Base-by-base conservation (phyloP, 2,888 invertebrate genomes). In the Onthophagus sagittarius region DNA sequence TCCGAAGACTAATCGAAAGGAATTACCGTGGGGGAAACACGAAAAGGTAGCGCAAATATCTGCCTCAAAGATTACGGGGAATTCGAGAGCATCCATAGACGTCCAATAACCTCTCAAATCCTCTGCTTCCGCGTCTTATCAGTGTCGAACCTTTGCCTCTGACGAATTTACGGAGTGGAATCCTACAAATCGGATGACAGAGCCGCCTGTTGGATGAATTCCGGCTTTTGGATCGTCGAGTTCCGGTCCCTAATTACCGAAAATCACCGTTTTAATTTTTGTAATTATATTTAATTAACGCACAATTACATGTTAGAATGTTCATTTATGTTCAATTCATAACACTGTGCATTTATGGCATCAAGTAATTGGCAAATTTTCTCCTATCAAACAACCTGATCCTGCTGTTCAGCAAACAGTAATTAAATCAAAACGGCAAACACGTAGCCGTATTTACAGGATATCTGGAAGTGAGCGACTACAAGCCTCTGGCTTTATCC, bases 91-190 rank as follows among this genome's bases (percentile, higher is more conserved):
- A 53, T 53, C 67, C 6, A 32, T 23, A 72, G 69, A 69, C 72
- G 69, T 72, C 72, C 39, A 70, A 69, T 70, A 70, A 72, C 72
- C 72, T 72, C 70, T 63, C 72, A 72, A 72, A 72, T 72, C 72
- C 72, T 63, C 69, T 15, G 63, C 69, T 63, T 63, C 63, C 63
- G 63, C 70, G 33, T 70, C 70, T 72, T 72, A 72, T 72, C 72
- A 70, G 70, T 63, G 72, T 70, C 72, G 72, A 72, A 72, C 72
- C 70, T 72, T 72, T 70, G 72, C 63, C 63, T 14, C 39, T 15
- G 63, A 15, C 39, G 70, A 72, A 72, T 72, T 70, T 70, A 32
- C 69, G 15, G 33, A 63, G 39, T 13, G 63, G 63, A 72, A 69
- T 72, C 72, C 64, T 14, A 33, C 70, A 72, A 72, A 70, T 72